phyloP scores from a whole-genome alignment of 1,140 invertebrate species.

The roundworm (Caenorhabditis elegans) region DNA sequence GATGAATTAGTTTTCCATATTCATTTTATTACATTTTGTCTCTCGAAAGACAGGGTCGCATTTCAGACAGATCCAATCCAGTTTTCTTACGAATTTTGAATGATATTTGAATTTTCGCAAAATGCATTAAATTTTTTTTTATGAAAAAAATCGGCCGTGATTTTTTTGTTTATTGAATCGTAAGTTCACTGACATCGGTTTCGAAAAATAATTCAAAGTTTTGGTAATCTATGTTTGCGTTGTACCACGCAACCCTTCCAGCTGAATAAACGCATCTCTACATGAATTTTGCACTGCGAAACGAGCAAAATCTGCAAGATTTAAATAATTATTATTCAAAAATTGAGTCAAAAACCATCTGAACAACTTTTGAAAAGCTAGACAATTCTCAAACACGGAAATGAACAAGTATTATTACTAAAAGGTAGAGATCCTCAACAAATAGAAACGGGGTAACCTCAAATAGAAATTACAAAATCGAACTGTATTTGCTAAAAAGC shows the following conservation, averaged over 20 bases:
- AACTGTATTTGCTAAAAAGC: slow-evolving; percentile 28
- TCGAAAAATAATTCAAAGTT: background rate
- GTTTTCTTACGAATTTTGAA: too few species aligned
- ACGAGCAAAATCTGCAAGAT: background rate
- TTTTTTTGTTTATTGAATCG: too few species aligned
- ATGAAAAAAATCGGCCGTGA: too few species aligned
- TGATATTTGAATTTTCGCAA: too few species aligned
- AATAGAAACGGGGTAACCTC: background rate
- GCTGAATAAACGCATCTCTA: background rate
- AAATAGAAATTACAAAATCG: slow-evolving; percentile 29
- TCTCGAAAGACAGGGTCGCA: too few species aligned
- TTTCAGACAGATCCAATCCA: too few species aligned
- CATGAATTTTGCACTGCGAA: background rate
- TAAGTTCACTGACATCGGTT: background rate
- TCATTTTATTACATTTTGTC: too few species aligned
- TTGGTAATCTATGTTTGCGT: background rate
- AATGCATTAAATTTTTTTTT: too few species aligned
- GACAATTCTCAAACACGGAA: background rate
- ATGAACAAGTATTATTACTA: background rate
- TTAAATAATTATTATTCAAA: background rate
- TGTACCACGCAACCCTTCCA: background rate
- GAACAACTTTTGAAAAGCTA: background rate
- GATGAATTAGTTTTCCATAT: too few species aligned
- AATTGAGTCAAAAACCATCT: background rate
- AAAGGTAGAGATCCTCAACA: background rate